Percentiles rank a stretch among this genome's conserved stretches.
Conservation (phyloP, 2,888 invertebrate genomes). For the Tetropium fuscum region DNA sequence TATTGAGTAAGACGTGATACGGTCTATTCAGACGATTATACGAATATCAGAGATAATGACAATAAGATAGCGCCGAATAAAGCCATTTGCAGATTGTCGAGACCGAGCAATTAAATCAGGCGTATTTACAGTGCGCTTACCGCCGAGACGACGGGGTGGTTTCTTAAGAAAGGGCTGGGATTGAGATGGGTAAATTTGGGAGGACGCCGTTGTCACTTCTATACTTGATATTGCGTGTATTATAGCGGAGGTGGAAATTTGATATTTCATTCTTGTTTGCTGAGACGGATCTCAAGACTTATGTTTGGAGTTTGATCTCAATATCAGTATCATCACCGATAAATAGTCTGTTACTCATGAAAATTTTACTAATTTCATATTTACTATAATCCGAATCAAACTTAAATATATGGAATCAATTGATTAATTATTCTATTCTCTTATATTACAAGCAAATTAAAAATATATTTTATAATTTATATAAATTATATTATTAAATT, state of each 20-base stretch:
- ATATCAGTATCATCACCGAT: no score
- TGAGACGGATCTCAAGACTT: no score
- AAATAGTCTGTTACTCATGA: no score
- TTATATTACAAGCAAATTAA: no score
- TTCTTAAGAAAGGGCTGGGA: slow-evolving; percentile 30
- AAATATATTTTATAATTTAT: no score
- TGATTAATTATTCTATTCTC: no score
- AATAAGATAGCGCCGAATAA: slow-evolving; percentile 49
- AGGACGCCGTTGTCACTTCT: slow-evolving; percentile 8
- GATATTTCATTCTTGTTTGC: slow-evolving; percentile 8
- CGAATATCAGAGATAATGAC: slow-evolving; percentile 45
- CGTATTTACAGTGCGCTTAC: slow-evolving; percentile 49
- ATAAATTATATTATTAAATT: no score
- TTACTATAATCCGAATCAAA: no score
- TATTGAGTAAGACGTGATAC: slow-evolving; percentile 45
- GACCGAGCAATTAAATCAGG: slow-evolving; percentile 59
- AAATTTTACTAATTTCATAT: no score
- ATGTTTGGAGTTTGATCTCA: no score
- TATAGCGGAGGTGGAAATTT: background rate
- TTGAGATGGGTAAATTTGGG: slow-evolving; percentile 11
- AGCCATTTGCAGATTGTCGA: slow-evolving; percentile 54
- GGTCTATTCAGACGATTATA: slow-evolving; percentile 45
- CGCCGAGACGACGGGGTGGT: slow-evolving; percentile 12
- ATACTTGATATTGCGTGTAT: slow-evolving; percentile 10
- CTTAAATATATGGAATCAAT: no score